These are phyloP conservation scores for Anolis sagrei DNA, from an alignment of 2,113 vertebrate genomes.

Conservation along the genomic window DNA sequence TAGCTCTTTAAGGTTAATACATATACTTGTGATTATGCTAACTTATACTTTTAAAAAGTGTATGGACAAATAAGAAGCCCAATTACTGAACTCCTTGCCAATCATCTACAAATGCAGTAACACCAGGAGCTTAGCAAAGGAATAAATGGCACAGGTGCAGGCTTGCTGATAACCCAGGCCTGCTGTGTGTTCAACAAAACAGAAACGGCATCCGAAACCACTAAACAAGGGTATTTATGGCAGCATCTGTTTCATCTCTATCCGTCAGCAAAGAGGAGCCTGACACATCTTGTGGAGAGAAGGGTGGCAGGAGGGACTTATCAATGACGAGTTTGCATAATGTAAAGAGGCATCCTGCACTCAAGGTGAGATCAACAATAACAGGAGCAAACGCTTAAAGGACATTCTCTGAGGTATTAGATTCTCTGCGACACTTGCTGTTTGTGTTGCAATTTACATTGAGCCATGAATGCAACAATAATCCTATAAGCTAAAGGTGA, in stretches of 20 bases:
- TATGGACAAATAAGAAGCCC: too few relatives aligned
- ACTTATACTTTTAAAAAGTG: too few relatives aligned
- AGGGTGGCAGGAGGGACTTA: slow-evolving; percentile 65
- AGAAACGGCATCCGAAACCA: slow-evolving; percentile 50
- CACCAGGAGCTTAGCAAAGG: slow-evolving; percentile 7
- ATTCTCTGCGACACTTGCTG: slow-evolving; percentile 53
- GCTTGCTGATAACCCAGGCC: slow-evolving; percentile 47
- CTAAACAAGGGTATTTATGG: slow-evolving; percentile 69
- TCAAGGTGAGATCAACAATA: slow-evolving; percentile 65
- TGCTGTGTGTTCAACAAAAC: slow-evolving; percentile 61
- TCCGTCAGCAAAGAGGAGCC: slow-evolving; percentile 58
- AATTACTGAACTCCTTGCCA: too few relatives aligned
- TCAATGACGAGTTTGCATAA: slow-evolving; percentile 68
- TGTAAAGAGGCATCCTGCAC: slow-evolving; percentile 66
- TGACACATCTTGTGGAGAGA: slow-evolving; percentile 51
- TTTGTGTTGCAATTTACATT: slow-evolving; percentile 43
- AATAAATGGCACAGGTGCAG: slow-evolving; percentile 51
- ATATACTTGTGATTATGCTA: too few relatives aligned
- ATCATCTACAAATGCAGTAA: not conserved
- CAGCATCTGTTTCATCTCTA: slow-evolving; percentile 72
- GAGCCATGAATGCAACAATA: slow-evolving; percentile 10
- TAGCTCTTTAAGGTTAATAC: too few relatives aligned
- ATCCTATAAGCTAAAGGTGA: not conserved
- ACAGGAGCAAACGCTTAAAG: slow-evolving; percentile 68
- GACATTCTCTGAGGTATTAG: slow-evolving; percentile 66